Evolutionary conservation across 2,113 vertebrate species (phyloP).

Genomic region (Cochlearius cochlearius): DNA sequence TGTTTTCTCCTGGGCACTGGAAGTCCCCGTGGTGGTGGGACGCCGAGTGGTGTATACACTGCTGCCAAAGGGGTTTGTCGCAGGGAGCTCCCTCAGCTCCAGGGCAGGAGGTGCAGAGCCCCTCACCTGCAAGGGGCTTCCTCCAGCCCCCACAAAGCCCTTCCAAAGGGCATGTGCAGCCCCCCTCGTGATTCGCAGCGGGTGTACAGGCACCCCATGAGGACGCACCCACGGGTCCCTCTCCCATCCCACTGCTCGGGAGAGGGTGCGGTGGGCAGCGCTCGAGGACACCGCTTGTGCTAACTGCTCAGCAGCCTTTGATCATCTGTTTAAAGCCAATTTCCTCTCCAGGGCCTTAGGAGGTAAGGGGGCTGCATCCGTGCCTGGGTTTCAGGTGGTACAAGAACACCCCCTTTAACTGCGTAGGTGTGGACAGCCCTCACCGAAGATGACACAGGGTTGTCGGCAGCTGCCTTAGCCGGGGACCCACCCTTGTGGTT

Average conservation of each 20-base stretch:
- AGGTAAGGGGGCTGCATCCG: background rate
- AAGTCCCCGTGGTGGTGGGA: background rate
- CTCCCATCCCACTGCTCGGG: background rate
- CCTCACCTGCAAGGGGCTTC: background rate
- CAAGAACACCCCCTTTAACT: background rate
- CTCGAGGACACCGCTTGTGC: accelerated
- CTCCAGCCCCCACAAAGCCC: background rate
- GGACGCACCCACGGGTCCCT: accelerated
- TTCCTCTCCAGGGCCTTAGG: background rate
- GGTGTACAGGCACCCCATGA: background rate
- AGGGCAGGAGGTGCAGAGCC: background rate
- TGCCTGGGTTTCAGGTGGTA: background rate
- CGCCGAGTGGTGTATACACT: accelerated
- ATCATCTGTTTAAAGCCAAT: background rate
- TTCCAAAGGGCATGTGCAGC: accelerated
- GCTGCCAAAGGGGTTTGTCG: background rate
- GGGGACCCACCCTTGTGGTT: background rate
- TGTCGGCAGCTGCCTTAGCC: background rate
- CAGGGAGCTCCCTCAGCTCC: background rate
- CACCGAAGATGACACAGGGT: background rate
- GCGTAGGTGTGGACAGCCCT: background rate
- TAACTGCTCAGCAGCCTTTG: background rate
- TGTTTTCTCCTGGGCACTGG: background rate
- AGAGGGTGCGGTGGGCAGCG: accelerated
- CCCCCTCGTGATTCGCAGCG: background rate